A percentile compares a stretch with the other conserved stretches of the same genome.
phyloP scores from a whole-genome alignment of 2,797 vertebrate genomes.

The Ptychobarbus kaznakovi region DNA sequence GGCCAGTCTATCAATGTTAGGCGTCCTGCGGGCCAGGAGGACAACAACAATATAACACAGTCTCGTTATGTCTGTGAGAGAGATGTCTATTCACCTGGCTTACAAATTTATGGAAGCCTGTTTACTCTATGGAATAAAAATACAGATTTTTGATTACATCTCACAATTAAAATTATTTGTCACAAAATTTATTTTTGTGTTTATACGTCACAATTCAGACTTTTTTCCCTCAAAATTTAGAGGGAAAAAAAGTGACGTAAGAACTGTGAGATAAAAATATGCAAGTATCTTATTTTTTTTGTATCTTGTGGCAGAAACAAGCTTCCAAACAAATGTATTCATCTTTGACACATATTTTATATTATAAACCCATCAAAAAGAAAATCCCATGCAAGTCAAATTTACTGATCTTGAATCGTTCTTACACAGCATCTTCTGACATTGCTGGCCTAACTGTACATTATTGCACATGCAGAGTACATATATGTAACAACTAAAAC shows the following conservation, averaged over 20 bases:
- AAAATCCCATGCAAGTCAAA: constrained; percentile 7
- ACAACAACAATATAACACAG: constrained; percentile 48
- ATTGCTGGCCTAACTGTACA: neutral
- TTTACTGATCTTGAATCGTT: neutral
- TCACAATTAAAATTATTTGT: neutral
- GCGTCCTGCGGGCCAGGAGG: constrained; percentile 70
- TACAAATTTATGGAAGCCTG: neutral
- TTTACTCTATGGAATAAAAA: neutral
- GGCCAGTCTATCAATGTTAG: constrained; percentile 82
- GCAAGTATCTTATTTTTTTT: neutral
- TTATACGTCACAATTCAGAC: neutral
- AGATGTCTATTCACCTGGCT: neutral
- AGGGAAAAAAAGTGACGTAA: neutral
- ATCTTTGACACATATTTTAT: neutral
- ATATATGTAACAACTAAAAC: neutral
- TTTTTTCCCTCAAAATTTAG: neutral
- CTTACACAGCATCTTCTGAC: neutral
- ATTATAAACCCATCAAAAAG: neutral
- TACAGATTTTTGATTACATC: neutral
- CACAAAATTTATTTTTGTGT: neutral
- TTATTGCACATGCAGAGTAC: neutral
- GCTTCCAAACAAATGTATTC: neutral
- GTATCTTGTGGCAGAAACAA: neutral
- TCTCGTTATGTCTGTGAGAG: neutral
- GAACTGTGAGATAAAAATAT: neutral